Evolutionary conservation across 2,888 invertebrate genomes (phyloP).

Genomic region (Mesorhabditis spiculigera): DNA sequence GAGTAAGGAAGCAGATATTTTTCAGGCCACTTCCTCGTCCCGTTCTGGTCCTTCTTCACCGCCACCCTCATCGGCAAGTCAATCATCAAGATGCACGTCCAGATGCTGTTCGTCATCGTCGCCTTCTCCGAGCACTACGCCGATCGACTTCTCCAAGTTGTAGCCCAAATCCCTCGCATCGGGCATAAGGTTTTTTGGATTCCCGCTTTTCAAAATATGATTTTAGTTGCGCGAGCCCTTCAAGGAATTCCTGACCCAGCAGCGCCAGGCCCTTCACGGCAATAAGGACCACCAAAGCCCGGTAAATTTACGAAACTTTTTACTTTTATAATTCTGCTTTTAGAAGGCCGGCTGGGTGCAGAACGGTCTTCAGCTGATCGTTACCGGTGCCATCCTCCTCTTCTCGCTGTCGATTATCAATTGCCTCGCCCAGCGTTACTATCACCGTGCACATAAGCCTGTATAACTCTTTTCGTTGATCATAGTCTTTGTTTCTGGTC

Average conservation of each 20-base stretch:
- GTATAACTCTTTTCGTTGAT: too few species aligned
- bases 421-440: conserved; percentile 91
- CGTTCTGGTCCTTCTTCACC: conserved; percentile 99
- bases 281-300: conserved; percentile 49
- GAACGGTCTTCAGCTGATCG: conserved; percentile 82
- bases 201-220: neutral
- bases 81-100: conserved; percentile 57
- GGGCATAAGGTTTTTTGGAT: conserved; percentile 12
- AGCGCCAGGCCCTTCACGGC: conserved; percentile 80
- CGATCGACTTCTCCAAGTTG: conserved; percentile 64
- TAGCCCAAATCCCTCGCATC: conserved; percentile 23
- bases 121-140: conserved; percentile 91
- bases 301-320: too few species aligned
- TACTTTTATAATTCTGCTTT: too few species aligned
- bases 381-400: conserved; percentile 86
- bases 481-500: too few species aligned
- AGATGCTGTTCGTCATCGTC: conserved; percentile 87
- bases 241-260: conserved; percentile 79
- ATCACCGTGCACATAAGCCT: conserved; percentile 64
- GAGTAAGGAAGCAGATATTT: too few species aligned
- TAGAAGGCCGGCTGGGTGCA: conserved; percentile 64
- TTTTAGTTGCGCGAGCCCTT: conserved; percentile 75
- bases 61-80: conserved; percentile 80
- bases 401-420: conserved; percentile 94
- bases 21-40: conserved; percentile 86